Conservation (phyloP, 2,797 vertebrate species). For the Trachurus trachurus region DNA sequence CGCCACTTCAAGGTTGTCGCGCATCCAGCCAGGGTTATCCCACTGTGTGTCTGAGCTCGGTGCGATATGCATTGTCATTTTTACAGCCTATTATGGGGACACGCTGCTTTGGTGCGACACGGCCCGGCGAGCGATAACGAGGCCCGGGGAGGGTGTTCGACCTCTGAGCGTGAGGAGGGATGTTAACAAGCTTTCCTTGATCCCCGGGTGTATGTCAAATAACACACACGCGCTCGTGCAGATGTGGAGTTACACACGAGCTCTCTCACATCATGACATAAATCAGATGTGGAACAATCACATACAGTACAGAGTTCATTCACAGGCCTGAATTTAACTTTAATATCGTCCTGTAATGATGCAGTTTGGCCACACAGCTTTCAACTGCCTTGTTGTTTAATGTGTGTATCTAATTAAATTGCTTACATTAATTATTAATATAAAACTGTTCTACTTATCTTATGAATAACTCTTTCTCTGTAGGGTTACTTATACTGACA, state of each 20-base stretch:
- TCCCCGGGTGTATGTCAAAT: slow-evolving; percentile 34
- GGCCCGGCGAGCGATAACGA: slow-evolving; percentile 52
- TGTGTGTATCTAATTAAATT: neutral
- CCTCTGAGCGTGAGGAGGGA: slow-evolving; percentile 43
- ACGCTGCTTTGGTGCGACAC: slow-evolving; percentile 17
- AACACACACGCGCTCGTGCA: slow-evolving; percentile 11
- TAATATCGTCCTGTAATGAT: neutral
- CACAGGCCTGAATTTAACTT: neutral
- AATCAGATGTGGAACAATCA: slow-evolving; percentile 9
- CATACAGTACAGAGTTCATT: neutral
- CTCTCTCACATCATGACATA: neutral
- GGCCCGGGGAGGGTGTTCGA: slow-evolving; percentile 26
- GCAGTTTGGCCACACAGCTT: neutral
- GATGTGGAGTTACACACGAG: neutral
- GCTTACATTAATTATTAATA: slow-evolving; percentile 7
- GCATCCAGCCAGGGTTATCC: slow-evolving; percentile 12
- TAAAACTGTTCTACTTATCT: neutral
- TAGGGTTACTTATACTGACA: neutral
- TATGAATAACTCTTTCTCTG: slow-evolving; percentile 16
- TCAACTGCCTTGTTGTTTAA: neutral
- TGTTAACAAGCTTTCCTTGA: slow-evolving; percentile 56
- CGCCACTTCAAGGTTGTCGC: slow-evolving; percentile 52
- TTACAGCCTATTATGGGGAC: slow-evolving; percentile 56
- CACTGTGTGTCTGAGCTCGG: slow-evolving; percentile 14
- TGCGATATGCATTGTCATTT: slow-evolving; percentile 49